Percentiles rank a stretch among this genome's conserved stretches.
Evolutionary conservation across 2,113 vertebrate species (phyloP).

Genomic region (Gasterosteus aculeatus): DNA sequence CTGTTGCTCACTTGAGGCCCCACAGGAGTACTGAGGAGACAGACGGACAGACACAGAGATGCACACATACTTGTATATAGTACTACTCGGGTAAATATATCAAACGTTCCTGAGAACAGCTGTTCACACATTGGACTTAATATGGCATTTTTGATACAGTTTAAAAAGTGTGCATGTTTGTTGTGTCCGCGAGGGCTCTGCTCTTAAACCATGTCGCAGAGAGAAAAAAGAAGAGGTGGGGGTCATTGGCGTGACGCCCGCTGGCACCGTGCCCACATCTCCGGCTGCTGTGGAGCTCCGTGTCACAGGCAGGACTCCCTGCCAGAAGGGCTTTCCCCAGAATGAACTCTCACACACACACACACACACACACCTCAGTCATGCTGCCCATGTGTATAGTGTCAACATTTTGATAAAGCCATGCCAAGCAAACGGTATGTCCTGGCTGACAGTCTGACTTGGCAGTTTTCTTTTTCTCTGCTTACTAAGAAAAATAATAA

Average conservation of each 20-base stretch:
- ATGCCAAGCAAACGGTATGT: conserved; percentile 23
- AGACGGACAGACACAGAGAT: not conserved
- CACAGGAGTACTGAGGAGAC: not conserved
- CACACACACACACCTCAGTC: conserved; percentile 27
- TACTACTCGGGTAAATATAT: not conserved
- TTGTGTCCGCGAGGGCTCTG: conserved; percentile 32
- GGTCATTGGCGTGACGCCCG: conserved; percentile 71
- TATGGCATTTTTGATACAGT: not conserved
- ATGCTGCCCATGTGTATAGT: conserved; percentile 45
- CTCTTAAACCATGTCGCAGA: conserved; percentile 59
- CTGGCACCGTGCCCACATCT: conserved; percentile 79
- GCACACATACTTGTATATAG: not conserved
- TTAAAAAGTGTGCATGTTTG: conserved; percentile 34
- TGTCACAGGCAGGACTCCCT: conserved; percentile 80
- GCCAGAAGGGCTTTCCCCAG: conserved; percentile 83
- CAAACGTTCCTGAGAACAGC: not conserved
- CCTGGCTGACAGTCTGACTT: conserved; percentile 23
- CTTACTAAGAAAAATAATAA: conserved; percentile 20
- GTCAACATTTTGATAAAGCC: conserved; percentile 51
- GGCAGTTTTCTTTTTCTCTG: conserved; percentile 14
- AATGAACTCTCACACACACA: conserved; percentile 65
- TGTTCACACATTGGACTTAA: not conserved
- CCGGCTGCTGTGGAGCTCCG: conserved; percentile 74
- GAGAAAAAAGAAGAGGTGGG: conserved; percentile 7
- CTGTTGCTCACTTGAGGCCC: not conserved